Conservation (phyloP, 2,797 vertebrate species). For the Lepidocolaptes lacrymiger region DNA sequence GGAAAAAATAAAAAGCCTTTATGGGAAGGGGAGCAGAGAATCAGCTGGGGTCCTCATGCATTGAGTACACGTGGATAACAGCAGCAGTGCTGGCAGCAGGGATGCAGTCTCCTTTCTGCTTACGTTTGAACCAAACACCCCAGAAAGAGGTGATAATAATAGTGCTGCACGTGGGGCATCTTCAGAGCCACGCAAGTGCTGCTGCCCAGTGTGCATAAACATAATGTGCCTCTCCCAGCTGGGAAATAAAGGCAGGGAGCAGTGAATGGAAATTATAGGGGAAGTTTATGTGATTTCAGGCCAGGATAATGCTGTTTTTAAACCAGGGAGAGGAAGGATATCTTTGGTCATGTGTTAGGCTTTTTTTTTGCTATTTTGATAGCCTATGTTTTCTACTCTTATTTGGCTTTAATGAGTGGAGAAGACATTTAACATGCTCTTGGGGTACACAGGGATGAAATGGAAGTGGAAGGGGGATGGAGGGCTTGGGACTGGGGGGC, state of each 20-base stretch:
- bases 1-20: not conserved
- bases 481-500: not conserved
- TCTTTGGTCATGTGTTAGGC: not conserved
- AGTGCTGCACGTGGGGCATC: not conserved
- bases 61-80: not conserved
- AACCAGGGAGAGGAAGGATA: not conserved
- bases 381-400: not conserved
- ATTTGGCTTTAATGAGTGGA: not conserved
- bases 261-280: not conserved
- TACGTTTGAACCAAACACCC: not conserved
- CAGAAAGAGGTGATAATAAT: not conserved
- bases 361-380: not conserved
- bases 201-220: not conserved
- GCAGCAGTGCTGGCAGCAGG: not conserved
- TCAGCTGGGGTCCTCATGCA: not conserved
- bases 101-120: not conserved
- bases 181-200: accelerated
- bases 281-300: not conserved
- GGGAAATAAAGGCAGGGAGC: not conserved
- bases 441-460: not conserved
- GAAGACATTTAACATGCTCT: accelerated
- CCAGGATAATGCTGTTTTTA: not conserved
- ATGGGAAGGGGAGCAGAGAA: not conserved
- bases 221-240: not conserved
- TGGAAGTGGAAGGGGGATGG: not conserved